Base-by-base conservation (phyloP, 1,140 invertebrate genomes). In the Cylas formicarius region DNA sequence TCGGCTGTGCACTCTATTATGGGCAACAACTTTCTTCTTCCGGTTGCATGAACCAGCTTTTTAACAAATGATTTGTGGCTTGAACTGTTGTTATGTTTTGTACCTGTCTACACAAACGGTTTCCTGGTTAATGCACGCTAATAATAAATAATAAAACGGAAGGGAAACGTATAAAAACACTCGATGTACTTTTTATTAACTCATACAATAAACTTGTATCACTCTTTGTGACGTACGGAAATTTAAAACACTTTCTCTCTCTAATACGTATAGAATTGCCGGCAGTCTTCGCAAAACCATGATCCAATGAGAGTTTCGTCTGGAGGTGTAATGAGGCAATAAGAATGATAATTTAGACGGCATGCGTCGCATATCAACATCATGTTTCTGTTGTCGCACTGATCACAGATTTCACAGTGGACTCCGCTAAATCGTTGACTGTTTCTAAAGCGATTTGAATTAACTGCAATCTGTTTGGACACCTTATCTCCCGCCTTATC, bases 361-460 rank as follows among this genome's bases (percentile, higher is more conserved):
- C 87, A 91, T 6, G 76, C 75, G 69, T 96, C 91, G 66, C 92
- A 97, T 6, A 96, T 69, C 10, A 97, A 67, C 74, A 96, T 81
- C 3, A 81, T 72, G 57, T 94, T 89, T 68, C 96, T 91, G 32
- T 84, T 71, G 54, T 92, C 82, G 51, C 78, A 69, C 28, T 70
- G 69, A 27, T 80, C 75, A 68, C 91, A 96, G 11, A 94, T 72
- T 72, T 90, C 81, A 68, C 86, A 90, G 55, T 71, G 33, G n/a
- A 10, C 74, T 69, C 21, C 71, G 45, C 68, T 68, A 44, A 39
- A 34, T 34, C 23, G 18, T 13, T 16, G 26, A 34, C 8, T 9
- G 37, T 66, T 56, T 83, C 73, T 14, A n/a, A 1, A 34, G 37
- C 10, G 6, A n/a, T 29, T 0, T 4, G 36, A 10, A n/a, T 32